Base-by-base conservation (phyloP, 2,888 invertebrate genomes). In the Parapristionchus giblindavisi region DNA sequence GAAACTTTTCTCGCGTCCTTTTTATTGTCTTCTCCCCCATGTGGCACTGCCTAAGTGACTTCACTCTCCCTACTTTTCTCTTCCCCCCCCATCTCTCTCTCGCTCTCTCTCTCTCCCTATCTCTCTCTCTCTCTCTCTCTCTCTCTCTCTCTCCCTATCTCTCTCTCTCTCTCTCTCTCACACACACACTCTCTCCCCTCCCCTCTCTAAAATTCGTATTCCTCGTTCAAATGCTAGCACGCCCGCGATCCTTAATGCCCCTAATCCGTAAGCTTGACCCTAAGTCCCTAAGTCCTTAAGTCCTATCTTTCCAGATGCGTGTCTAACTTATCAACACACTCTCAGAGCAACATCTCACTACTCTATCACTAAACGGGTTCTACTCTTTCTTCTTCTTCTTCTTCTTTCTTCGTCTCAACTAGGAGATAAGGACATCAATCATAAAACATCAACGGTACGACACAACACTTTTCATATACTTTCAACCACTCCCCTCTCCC, bases 71-170 rank as follows among this genome's bases (percentile, higher is more conserved):
- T 11, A 43, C 24, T 43, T 68, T 27, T 38, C 14, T 14, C n/a
- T 32, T 21, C 27, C n/a, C 27, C 38, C 40, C 34, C 32, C 32
- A 58, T 24, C 40, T 24, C 29, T 72, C 48, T 74, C 61, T 74
- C 34, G 6, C 40, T 21, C 52, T 65, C 54, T 66, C 75, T 75
- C 27, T 66, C 56, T 74, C 71, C 61, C 29, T 74, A 43, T 71
- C 29, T 66, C 40, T 66, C 68, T 66, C 40, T 36, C 4, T 2
- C 3, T 38, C 34, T 71, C 58, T 68, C 70, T 66, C 54, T 51
- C 38, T 60, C 24, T 68, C 52, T 36, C 74, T 77, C 34, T 65
- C 70, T 66, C 43, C 11, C 43, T 17, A 17, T 43, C 17, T 17
- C 17, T 43, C 43, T 14, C 17, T 29, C 36, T 52, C 27, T 51